phyloP scores from a whole-genome alignment of 2,888 invertebrate genomes.

The Timandra comae region DNA sequence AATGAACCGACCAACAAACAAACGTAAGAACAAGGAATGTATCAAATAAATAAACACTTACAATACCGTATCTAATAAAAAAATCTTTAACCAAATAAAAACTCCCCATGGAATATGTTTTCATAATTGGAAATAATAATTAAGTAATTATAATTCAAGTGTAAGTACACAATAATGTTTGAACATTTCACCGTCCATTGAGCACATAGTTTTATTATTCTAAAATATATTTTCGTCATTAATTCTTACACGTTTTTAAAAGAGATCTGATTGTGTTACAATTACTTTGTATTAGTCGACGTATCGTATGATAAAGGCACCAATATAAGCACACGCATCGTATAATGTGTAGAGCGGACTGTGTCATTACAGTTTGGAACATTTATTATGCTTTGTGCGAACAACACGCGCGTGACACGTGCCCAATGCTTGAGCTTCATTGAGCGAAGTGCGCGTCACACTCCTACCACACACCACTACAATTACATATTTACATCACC shows the following conservation, averaged over 20 bases:
- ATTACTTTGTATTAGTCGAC: too few relatives aligned
- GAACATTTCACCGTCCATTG: conserved; percentile 30
- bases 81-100: not conserved
- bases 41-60: not conserved
- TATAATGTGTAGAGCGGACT: too few relatives aligned
- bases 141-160: conserved; percentile 10
- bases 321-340: conserved; percentile 42
- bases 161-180: conserved; percentile 24
- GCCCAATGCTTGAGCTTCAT: conserved; percentile 52
- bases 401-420: conserved; percentile 37
- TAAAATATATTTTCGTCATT: conserved; percentile 3
- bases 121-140: conserved; percentile 7
- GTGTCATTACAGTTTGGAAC: conserved; percentile 15
- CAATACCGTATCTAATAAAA: not conserved
- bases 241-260: conserved; percentile 1
- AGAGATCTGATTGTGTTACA: conserved; percentile 11
- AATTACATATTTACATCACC: too few relatives aligned
- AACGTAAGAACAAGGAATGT: conserved; percentile 33
- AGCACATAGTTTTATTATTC: conserved; percentile 26
- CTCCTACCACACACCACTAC: conserved; percentile 14
- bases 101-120: too few relatives aligned
- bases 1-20: conserved; percentile 46
- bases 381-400: conserved; percentile 63
- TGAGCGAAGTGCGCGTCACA: conserved; percentile 51
- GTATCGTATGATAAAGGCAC: conserved; percentile 31